Base-by-base conservation (phyloP, 2,888 invertebrate genomes). In the Halictus quadricinctus region DNA sequence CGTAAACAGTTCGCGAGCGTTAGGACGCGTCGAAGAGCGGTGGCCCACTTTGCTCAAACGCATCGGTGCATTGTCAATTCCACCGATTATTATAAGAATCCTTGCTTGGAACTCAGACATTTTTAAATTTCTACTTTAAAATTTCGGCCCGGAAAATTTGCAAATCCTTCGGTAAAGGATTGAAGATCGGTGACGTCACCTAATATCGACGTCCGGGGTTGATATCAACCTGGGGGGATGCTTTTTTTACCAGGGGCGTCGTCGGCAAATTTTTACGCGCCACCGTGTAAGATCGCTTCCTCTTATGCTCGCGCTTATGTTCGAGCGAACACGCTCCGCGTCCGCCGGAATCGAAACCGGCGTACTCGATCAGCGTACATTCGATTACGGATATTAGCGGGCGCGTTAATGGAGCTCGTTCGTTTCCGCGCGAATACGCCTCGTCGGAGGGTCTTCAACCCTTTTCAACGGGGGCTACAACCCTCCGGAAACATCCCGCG, bases 321-420 rank as follows among this genome's bases (percentile, higher is more conserved):
- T n/a, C n/a, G 46, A 70, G 43, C 13, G 41, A 21, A n/a, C n/a
- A 13, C 10, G 10, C 10, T 8, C 18, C 21, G 18, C 6, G 18
- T 1, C 21, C 21, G 21, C 21, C 48, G 54, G 18, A 8, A 54
- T 21, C 54, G 54, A 54, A 54, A 54, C 54, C 54, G 10, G 0
- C 25, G 72, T 72, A 64, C 69, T 3, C 73, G 66, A 36, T 72
- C 73, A 76, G 72, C 69, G 78, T 76, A 73, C 87, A 66, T 83
- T 87, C 78, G 70, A 80, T 85, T 82, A 83, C 81, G 72, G 66
- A 79, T 81, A 88, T 86, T 88, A 88, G 85, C 80, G 83, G 70
- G 41, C 46, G n/a, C 76, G 77, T 86, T 86, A 79, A 88, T 88
- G 83, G 85, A 80, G 88, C 88, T 86, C 60, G 81, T 83, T 79